Conservation (phyloP, 2,888 invertebrate genomes). For the Leptopilina syphax region DNA sequence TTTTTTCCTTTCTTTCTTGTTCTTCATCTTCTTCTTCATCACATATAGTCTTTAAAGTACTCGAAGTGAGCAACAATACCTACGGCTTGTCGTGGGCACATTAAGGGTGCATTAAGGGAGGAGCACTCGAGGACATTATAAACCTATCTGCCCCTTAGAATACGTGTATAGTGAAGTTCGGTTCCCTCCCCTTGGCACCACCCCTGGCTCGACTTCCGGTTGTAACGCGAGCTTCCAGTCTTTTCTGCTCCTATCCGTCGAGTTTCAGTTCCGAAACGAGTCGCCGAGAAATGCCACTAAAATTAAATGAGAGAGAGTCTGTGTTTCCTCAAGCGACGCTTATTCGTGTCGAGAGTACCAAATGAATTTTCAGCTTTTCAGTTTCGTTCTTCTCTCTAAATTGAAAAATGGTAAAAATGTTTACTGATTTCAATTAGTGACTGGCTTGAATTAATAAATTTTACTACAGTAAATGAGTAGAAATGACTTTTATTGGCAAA, state of each 20-base stretch:
- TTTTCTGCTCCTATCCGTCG: slow-evolving; percentile 6
- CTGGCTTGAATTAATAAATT: too few species aligned
- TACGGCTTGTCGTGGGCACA: slow-evolving; percentile 58
- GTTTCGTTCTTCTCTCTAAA: slow-evolving; percentile 30
- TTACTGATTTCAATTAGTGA: too few species aligned
- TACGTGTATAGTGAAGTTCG: slow-evolving; percentile 63
- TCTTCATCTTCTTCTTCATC: slow-evolving; percentile 20
- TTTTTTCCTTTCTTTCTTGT: slow-evolving; percentile 39
- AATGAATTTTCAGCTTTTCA: slow-evolving; percentile 66
- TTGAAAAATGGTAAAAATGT: too few species aligned
- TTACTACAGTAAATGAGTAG: too few species aligned
- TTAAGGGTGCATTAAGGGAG: slow-evolving; percentile 70
- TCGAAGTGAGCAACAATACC: slow-evolving; percentile 73
- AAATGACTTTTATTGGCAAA: too few species aligned
- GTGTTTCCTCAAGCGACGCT: slow-evolving; percentile 39
- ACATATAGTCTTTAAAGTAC: slow-evolving; percentile 51
- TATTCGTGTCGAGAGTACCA: slow-evolving; percentile 66
- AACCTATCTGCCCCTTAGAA: slow-evolving; percentile 63
- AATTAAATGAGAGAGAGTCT: slow-evolving; percentile 47
- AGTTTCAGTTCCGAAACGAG: slow-evolving; percentile 24
- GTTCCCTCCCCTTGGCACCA: slow-evolving; percentile 63
- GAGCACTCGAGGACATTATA: slow-evolving; percentile 73
- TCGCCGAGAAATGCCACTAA: neutral
- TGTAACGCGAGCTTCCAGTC: slow-evolving; percentile 70
- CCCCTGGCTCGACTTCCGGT: slow-evolving; percentile 72